Percentiles rank a stretch among this genome's conserved stretches.
Evolutionary conservation across 2,113 vertebrate genomes (phyloP).

Genomic region (Oreochromis spilurus): DNA sequence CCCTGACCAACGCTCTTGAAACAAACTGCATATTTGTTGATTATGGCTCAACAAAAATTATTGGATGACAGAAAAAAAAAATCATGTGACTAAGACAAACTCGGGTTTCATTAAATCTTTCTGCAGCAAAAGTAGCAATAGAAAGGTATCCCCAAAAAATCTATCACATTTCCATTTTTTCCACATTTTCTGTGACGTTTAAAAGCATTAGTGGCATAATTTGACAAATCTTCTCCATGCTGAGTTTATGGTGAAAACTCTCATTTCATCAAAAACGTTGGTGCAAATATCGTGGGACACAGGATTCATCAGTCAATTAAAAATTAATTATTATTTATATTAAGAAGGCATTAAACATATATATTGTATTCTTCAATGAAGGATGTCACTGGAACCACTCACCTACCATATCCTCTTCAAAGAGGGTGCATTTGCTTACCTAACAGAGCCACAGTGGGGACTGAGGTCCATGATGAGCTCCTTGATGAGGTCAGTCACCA

Average conservation of each 20-base stretch:
- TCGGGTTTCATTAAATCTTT: background rate
- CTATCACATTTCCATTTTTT: background rate
- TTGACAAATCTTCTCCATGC: accelerated
- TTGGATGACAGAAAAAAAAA: background rate
- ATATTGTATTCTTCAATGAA: background rate
- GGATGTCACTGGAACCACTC: background rate
- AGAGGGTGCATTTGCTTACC: constrained; percentile 30
- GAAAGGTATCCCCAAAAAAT: background rate
- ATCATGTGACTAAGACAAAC: background rate
- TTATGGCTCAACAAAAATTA: background rate
- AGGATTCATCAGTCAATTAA: background rate
- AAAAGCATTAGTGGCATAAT: background rate
- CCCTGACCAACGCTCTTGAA: background rate
- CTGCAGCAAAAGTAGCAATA: background rate
- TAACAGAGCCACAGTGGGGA: background rate
- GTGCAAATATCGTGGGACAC: background rate
- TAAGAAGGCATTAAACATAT: background rate
- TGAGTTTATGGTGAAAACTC: background rate
- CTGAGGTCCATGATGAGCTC: constrained; percentile 50
- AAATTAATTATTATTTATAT: background rate
- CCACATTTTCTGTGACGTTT: background rate
- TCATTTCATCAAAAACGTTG: background rate
- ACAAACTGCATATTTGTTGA: background rate
- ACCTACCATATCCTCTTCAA: background rate
- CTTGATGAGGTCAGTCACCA: constrained; percentile 52